Conservation (phyloP, 2,113 vertebrate species). For the Salvator merianae region DNA sequence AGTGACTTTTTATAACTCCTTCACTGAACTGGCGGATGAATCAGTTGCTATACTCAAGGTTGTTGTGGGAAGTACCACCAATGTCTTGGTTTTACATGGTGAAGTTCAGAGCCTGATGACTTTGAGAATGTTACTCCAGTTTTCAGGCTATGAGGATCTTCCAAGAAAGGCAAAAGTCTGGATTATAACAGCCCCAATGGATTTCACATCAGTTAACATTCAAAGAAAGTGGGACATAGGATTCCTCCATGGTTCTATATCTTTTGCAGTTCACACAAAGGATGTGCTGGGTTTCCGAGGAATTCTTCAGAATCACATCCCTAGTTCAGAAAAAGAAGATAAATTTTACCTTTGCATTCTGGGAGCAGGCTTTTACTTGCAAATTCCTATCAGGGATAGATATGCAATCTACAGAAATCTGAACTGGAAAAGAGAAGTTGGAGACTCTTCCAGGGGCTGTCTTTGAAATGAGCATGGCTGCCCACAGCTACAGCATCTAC, state of each 20-base stretch:
- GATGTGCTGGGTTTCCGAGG: not conserved
- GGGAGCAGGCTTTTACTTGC: not conserved
- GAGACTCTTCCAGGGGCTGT: not conserved
- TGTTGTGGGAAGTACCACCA: not conserved
- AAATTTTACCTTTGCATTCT: not conserved
- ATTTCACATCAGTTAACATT: not conserved
- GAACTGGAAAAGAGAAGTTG: not conserved
- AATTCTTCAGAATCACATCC: not conserved
- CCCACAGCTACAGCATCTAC: not conserved
- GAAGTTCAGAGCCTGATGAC: not conserved
- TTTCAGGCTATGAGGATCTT: not conserved
- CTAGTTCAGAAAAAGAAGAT: not conserved
- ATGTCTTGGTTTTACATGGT: not conserved
- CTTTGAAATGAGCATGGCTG: conserved; percentile 1
- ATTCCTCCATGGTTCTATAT: not conserved
- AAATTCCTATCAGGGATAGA: not conserved
- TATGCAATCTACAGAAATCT: not conserved
- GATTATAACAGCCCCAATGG: not conserved
- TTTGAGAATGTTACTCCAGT: not conserved
- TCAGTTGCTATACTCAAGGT: too few species aligned
- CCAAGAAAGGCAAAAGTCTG: not conserved
- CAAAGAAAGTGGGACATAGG: not conserved
- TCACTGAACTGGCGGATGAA: fast-evolving
- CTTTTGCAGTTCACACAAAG: not conserved
- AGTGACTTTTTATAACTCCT: not conserved